Evolutionary conservation across 1,140 invertebrate genomes (phyloP).

Genomic region (Rhopalosiphum padi): DNA sequence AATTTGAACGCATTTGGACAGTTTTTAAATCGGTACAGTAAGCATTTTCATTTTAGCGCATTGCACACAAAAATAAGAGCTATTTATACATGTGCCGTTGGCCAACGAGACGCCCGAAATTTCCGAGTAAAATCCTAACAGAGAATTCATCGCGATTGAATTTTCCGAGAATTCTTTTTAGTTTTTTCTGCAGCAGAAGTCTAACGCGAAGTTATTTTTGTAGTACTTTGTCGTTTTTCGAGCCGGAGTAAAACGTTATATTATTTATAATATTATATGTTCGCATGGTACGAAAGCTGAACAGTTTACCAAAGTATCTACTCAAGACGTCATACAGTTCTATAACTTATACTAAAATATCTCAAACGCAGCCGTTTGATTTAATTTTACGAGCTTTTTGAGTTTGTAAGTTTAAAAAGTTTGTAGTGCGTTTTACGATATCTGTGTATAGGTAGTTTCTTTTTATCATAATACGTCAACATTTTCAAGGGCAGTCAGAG

Average conservation of each 20-base stretch:
- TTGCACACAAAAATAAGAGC: not conserved
- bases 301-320: slow-evolving; percentile 16
- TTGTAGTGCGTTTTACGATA: not conserved
- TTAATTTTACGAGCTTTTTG: slow-evolving; percentile 17
- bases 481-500: not conserved
- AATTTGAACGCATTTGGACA: not conserved
- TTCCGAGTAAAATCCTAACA: not conserved
- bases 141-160: not conserved
- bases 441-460: not conserved
- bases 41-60: not conserved
- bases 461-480: slow-evolving; percentile 17
- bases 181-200: not conserved
- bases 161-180: slow-evolving; percentile 9
- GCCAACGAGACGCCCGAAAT: not conserved
- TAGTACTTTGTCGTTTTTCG: slow-evolving; percentile 8
- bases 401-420: slow-evolving; percentile 7
- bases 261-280: slow-evolving; percentile 20
- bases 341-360: not conserved
- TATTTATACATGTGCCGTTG: not conserved
- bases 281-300: not conserved
- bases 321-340: not conserved
- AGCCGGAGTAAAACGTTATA: not conserved
- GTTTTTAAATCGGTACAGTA: not conserved
- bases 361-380: slow-evolving; percentile 6
- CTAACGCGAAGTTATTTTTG: not conserved